A percentile compares a stretch with the other conserved stretches of the same genome.
Evolutionary conservation across 2,113 vertebrate species (phyloP).

Genomic region (Aspidoscelis tigris): DNA sequence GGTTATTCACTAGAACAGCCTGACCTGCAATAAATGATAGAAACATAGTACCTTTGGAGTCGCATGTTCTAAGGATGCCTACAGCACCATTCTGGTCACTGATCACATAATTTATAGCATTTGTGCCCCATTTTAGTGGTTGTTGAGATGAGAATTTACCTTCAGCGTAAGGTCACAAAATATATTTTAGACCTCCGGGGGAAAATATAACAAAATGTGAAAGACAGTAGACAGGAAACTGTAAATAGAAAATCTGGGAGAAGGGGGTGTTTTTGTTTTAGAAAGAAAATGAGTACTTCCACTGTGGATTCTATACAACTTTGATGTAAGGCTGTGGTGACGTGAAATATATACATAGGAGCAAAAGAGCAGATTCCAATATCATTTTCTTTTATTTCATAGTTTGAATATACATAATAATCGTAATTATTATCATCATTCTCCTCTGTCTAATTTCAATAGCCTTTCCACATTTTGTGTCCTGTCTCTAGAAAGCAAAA

Average conservation of each 20-base stretch:
- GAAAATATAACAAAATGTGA: slow-evolving; percentile 16
- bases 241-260: slow-evolving; percentile 27
- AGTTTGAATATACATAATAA: neutral
- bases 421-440: no score
- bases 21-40: neutral
- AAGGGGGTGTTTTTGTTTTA: neutral
- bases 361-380: neutral
- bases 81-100: neutral
- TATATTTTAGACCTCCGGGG: neutral
- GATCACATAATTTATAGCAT: slow-evolving; percentile 3
- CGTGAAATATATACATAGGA: neutral
- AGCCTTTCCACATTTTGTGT: neutral
- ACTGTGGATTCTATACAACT: neutral
- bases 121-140: neutral
- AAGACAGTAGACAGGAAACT: neutral
- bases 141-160: slow-evolving; percentile 33
- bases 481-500: no score
- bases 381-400: neutral
- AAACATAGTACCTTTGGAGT: slow-evolving; percentile 8
- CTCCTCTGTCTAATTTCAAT: neutral
- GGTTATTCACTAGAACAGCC: neutral
- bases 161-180: slow-evolving; percentile 24
- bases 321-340: neutral
- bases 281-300: slow-evolving; percentile 7
- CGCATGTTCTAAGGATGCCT: slow-evolving; percentile 10